phyloP scores from a whole-genome alignment of 2,888 invertebrate species.

The Notocelia uddmanniana region DNA sequence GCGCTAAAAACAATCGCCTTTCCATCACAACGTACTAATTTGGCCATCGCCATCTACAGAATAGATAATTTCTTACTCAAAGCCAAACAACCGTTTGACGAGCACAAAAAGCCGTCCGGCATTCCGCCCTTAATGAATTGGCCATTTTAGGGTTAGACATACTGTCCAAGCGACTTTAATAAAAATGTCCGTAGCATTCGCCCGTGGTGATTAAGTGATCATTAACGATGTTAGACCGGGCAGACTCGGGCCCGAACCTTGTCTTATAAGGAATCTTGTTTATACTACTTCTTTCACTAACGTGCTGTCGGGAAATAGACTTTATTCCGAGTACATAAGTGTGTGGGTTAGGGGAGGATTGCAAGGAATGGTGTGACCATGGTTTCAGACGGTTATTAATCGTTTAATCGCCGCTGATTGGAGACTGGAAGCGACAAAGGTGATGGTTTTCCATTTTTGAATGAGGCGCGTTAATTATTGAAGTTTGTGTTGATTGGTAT shows the following conservation, averaged over 20 bases:
- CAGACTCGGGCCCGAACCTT: conserved; percentile 54
- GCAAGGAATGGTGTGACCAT: conserved; percentile 61
- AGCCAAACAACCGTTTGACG: conserved; percentile 16
- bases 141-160: conserved; percentile 57
- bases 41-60: conserved; percentile 12
- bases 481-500: neutral
- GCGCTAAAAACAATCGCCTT: neutral
- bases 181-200: conserved; percentile 56
- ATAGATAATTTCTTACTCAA: conserved; percentile 24
- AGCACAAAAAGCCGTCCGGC: conserved; percentile 20
- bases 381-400: conserved; percentile 65
- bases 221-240: conserved; percentile 67
- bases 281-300: conserved; percentile 1
- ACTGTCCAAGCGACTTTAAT: conserved; percentile 60
- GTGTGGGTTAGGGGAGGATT: neutral
- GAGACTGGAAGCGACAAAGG: conserved; percentile 34
- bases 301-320: neutral
- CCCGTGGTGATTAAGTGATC: conserved; percentile 70
- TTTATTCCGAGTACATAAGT: neutral
- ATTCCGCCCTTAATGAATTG: conserved; percentile 49
- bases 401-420: conserved; percentile 50
- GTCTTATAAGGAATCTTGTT: conserved; percentile 50
- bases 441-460: conserved; percentile 36
- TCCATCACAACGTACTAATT: neutral
- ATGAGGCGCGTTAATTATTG: conserved; percentile 32